These are phyloP conservation scores for Panthera tigris DNA, from an alignment of 2,113 vertebrate species.

Conservation along the genomic window DNA sequence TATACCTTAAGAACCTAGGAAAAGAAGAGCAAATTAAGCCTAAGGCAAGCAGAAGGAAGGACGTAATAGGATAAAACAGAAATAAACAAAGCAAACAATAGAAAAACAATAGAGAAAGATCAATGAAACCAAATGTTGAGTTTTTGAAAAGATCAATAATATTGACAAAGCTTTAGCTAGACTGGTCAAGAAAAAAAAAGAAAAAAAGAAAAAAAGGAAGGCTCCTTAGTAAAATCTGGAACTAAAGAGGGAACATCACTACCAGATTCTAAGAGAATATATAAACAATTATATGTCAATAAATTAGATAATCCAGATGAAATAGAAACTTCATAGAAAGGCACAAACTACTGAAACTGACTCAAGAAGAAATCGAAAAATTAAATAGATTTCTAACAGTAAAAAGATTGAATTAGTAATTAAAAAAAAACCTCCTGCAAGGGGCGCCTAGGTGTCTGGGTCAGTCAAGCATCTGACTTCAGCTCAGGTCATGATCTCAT, in stretches of 20 bases:
- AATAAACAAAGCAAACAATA: not conserved
- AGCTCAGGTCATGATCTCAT: too few species aligned
- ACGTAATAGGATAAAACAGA: not conserved
- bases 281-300: not conserved
- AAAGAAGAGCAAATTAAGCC: not conserved
- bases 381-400: not conserved
- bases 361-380: not conserved
- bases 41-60: not conserved
- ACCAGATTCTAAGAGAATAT: not conserved
- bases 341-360: not conserved
- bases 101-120: not conserved
- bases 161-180: not conserved
- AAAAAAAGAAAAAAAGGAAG: not conserved
- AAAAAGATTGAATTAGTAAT: not conserved
- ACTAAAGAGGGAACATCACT: not conserved
- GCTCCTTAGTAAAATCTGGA: not conserved
- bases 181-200: not conserved
- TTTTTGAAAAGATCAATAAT: not conserved
- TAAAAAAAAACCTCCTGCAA: not conserved
- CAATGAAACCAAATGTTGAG: not conserved
- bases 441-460: too few species aligned
- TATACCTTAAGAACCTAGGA: not conserved
- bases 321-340: not conserved
- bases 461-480: too few species aligned
- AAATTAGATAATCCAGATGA: not conserved